phyloP scores from a whole-genome alignment of 2,113 vertebrate species.

The Chaetodon auriga region DNA sequence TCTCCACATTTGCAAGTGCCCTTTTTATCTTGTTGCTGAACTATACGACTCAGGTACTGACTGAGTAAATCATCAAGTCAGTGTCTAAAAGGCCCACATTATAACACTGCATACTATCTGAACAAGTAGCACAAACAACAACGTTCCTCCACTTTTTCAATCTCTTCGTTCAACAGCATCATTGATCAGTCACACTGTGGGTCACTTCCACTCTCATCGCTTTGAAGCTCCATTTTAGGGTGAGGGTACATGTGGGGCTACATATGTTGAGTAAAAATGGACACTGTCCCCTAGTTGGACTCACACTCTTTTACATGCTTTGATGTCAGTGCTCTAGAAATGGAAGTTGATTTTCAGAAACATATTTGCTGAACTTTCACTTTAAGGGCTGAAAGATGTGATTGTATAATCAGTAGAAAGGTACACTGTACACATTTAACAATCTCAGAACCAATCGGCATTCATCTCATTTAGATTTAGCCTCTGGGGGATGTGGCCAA shows the following conservation, averaged over 20 bases:
- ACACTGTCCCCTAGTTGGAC: constrained; percentile 47
- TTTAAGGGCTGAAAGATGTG: too few relatives aligned
- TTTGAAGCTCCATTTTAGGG: constrained; percentile 36
- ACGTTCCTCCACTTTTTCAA: neutral
- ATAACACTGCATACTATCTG: constrained; percentile 10
- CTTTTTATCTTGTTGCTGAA: constrained; percentile 36
- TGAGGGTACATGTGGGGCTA: constrained; percentile 2
- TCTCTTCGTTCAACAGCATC: neutral
- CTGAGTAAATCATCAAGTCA: constrained; percentile 39
- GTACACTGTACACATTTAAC: too few relatives aligned
- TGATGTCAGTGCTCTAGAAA: neutral
- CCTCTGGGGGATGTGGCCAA: too few relatives aligned
- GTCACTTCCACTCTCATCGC: neutral
- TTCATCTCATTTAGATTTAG: too few relatives aligned
- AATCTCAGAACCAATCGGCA: too few relatives aligned
- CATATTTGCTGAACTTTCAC: neutral
- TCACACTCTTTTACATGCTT: neutral
- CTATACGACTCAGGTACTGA: constrained; percentile 59
- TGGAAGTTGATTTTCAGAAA: neutral
- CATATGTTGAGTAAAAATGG: constrained; percentile 21
- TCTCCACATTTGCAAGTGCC: constrained; percentile 44
- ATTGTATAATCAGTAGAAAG: neutral
- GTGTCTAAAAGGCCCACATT: constrained; percentile 32
- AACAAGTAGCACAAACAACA: constrained; percentile 3
- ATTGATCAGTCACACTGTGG: neutral